Conservation (phyloP, 1,140 invertebrate genomes). For the Mycetomoellerius zeteki region DNA sequence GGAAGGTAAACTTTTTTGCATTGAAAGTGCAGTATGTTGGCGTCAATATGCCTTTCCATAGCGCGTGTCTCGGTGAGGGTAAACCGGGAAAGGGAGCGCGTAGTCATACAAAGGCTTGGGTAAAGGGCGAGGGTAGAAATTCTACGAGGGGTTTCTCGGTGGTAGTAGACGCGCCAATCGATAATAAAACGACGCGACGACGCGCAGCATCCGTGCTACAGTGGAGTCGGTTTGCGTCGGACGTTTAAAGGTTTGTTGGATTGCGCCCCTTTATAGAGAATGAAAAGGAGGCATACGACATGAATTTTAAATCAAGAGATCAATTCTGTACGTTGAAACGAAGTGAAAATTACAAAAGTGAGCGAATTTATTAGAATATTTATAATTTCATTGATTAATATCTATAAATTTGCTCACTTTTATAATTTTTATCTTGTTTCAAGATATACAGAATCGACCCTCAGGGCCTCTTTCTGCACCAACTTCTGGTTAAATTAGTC, state of each 20-base stretch:
- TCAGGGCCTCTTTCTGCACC: no score
- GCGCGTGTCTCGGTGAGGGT: conserved; percentile 22
- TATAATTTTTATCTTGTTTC: no score
- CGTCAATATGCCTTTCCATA: conserved; percentile 38
- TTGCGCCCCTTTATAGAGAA: background rate
- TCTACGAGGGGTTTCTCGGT: conserved; percentile 64
- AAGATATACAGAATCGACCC: no score
- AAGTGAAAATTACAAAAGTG: no score
- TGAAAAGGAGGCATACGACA: background rate
- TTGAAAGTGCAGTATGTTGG: conserved; percentile 34
- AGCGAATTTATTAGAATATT: no score
- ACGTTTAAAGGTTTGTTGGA: conserved; percentile 31
- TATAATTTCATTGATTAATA: no score
- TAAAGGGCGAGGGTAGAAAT: conserved; percentile 66
- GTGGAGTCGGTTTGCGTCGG: conserved; percentile 31
- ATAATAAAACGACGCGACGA: conserved; percentile 82
- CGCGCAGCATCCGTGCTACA: conserved; percentile 81
- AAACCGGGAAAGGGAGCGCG: conserved; percentile 66
- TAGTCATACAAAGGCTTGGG: conserved; percentile 67
- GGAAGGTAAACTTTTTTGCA: conserved; percentile 30
- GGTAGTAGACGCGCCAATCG: conserved; percentile 79
- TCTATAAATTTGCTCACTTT: no score
- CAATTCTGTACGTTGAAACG: no score
- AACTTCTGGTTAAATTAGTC: no score
- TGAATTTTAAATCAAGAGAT: background rate